Evolutionary conservation across 2,797 vertebrate species (phyloP).

Genomic region (Sciurus carolinensis): DNA sequence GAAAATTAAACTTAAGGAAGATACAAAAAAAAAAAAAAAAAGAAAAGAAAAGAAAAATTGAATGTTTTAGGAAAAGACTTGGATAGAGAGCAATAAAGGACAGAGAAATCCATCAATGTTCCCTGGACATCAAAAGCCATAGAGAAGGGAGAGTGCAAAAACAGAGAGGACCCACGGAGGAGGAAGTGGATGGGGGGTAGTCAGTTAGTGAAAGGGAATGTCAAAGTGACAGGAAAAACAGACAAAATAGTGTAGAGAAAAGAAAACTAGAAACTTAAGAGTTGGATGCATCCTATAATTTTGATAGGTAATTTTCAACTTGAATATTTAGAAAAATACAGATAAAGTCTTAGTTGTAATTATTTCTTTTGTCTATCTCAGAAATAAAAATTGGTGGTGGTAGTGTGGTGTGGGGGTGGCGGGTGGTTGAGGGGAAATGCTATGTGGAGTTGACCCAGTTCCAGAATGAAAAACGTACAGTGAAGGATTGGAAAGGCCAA

Average conservation of each 20-base stretch:
- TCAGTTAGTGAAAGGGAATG: not conserved
- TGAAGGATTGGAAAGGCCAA: not conserved
- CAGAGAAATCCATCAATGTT: not conserved
- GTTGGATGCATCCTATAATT: not conserved
- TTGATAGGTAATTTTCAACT: not conserved
- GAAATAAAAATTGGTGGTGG: not conserved
- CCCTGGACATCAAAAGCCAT: not conserved
- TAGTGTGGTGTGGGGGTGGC: no score
- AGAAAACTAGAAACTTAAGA: not conserved
- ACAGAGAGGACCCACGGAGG: not conserved
- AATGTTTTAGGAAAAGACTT: not conserved
- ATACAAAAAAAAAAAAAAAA: not conserved
- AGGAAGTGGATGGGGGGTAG: not conserved
- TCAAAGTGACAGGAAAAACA: not conserved
- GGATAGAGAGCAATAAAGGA: not conserved
- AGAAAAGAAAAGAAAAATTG: not conserved
- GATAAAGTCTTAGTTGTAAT: not conserved
- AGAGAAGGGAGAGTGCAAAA: not conserved
- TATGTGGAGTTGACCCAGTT: not conserved
- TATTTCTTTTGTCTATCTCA: not conserved
- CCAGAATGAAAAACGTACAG: not conserved
- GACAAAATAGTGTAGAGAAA: not conserved
- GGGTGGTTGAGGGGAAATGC: not conserved
- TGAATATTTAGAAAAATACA: not conserved
- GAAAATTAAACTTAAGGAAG: slow-evolving; percentile 23